Percentiles rank a stretch among this genome's conserved stretches.
These are phyloP conservation scores for Philonicus albiceps DNA, from an alignment of 2,888 invertebrate species.

Conservation along the genomic window DNA sequence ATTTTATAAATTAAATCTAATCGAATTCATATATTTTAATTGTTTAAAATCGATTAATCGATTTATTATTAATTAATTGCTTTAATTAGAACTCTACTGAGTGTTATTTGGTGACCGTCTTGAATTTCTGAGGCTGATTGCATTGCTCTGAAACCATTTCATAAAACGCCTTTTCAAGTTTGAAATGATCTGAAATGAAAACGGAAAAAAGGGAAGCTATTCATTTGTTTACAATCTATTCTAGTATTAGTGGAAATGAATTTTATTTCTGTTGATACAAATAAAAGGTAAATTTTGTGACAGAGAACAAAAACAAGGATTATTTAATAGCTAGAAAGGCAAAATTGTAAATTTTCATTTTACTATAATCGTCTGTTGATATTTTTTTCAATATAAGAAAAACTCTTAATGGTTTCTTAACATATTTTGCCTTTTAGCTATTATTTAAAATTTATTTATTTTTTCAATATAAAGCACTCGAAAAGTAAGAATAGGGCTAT, in stretches of 20 bases:
- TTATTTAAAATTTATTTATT: not conserved
- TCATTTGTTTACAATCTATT: not conserved
- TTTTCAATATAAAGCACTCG: not conserved
- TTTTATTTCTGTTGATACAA: not conserved
- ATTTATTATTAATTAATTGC: not conserved
- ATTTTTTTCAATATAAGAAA: not conserved
- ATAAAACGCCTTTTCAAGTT: constrained; percentile 27
- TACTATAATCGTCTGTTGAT: not conserved
- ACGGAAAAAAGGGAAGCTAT: constrained; percentile 1
- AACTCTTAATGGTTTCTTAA: not conserved
- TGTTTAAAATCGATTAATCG: not conserved
- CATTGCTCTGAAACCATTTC: constrained; percentile 37
- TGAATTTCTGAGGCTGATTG: constrained; percentile 17
- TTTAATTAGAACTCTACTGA: not conserved
- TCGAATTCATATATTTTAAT: not conserved
- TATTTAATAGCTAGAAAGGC: not conserved
- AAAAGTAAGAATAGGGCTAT: not conserved
- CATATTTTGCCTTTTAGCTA: not conserved
- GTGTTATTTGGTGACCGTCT: not conserved
- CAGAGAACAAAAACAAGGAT: not conserved
- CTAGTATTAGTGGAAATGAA: not conserved
- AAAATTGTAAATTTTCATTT: not conserved
- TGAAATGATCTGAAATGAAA: constrained; percentile 34
- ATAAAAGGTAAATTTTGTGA: not conserved
- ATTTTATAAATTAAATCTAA: not conserved